Evolutionary conservation across 2,888 invertebrate genomes (phyloP).

Genomic region (Caenorhabditis virilis): DNA sequence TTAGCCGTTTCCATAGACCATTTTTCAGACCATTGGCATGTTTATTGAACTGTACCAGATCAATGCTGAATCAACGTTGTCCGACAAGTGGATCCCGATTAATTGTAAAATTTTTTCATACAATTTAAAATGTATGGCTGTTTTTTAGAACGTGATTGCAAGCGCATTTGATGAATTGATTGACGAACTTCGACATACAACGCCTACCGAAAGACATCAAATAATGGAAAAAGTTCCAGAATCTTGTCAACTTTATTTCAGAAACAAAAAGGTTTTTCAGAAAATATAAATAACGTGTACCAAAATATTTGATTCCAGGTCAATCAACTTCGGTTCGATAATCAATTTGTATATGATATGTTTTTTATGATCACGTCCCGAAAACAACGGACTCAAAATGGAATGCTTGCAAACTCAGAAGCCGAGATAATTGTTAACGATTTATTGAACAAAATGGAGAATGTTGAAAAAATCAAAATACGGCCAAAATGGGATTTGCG

Average conservation of each 20-base stretch:
- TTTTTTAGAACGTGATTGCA: conserved; percentile 3
- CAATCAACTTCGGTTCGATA: conserved; percentile 7
- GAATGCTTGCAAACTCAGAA: background rate
- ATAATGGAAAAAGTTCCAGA: conserved; percentile 3
- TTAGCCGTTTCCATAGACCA: background rate
- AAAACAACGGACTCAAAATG: background rate
- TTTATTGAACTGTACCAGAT: conserved; percentile 10
- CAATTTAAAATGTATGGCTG: background rate
- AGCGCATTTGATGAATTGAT: conserved; percentile 8
- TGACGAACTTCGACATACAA: background rate
- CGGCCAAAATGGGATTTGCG: conserved; percentile 5
- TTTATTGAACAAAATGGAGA: background rate
- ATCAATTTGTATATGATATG: conserved; percentile 5
- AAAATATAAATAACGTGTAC: background rate
- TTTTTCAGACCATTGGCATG: conserved; percentile 13
- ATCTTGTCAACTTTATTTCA: conserved; percentile 5
- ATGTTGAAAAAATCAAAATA: background rate
- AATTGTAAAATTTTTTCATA: conserved; percentile 1
- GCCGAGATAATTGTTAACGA: conserved; percentile 1
- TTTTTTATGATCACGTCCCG: conserved; percentile 10
- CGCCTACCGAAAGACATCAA: background rate
- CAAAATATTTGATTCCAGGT: background rate
- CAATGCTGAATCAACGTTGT: conserved; percentile 9
- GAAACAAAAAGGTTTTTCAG: background rate
- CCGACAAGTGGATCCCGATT: conserved; percentile 11